Conservation (phyloP, 2,113 vertebrate genomes). For the Morphnarchus princeps region DNA sequence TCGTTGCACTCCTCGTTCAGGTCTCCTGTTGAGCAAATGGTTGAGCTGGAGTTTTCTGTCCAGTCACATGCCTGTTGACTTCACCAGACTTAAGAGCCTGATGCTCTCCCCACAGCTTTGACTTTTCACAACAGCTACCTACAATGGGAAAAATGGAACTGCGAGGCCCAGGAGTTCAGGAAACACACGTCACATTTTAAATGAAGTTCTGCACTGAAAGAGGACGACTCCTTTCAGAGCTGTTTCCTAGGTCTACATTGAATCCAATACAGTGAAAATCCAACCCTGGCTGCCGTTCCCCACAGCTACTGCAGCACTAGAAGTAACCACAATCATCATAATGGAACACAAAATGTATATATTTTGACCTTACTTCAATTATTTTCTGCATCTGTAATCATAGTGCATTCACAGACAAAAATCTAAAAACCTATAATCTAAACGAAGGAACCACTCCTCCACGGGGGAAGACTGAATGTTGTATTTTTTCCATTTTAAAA, state of each 20-base stretch:
- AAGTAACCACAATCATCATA: neutral
- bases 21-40: neutral
- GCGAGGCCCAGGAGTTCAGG: neutral
- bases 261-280: neutral
- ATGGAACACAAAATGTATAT: neutral
- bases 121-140: neutral
- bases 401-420: neutral
- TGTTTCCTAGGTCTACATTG: neutral
- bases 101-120: neutral
- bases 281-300: neutral
- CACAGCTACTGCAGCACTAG: neutral
- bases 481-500: neutral
- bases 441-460: neutral
- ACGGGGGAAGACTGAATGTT: neutral
- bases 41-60: neutral
- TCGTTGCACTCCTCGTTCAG: accelerated
- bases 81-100: neutral
- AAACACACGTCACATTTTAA: neutral
- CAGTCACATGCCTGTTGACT: neutral
- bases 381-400: conserved; percentile 32
- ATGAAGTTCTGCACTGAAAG: neutral
- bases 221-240: neutral
- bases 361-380: neutral
- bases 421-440: conserved; percentile 6
- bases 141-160: neutral